Evolutionary conservation across 2,113 vertebrate species (phyloP).

Genomic region (Tragelaphus buxtoni): DNA sequence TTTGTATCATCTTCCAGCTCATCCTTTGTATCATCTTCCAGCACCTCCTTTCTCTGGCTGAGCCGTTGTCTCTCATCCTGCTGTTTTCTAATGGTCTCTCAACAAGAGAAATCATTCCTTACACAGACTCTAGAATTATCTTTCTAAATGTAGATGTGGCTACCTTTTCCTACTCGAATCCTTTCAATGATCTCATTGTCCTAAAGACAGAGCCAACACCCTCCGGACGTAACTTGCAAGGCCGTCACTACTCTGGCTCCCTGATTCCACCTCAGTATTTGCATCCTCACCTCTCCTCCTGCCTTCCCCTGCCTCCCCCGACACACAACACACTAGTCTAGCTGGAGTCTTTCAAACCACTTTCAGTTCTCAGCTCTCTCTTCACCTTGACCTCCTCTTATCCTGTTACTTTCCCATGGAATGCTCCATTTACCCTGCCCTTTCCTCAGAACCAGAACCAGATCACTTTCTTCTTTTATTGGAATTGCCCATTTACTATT

Average conservation of each 20-base stretch:
- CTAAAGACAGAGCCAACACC: background rate
- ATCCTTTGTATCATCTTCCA: background rate
- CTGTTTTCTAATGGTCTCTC: background rate
- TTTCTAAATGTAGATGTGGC: background rate
- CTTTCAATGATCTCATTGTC: background rate
- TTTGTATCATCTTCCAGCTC: background rate
- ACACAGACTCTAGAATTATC: background rate
- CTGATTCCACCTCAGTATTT: background rate
- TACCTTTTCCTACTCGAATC: background rate
- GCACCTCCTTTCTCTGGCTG: background rate
- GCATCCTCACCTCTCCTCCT: background rate
- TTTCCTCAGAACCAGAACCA: background rate
- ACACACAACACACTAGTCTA: background rate
- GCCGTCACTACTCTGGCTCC: background rate
- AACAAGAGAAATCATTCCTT: background rate
- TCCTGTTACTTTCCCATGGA: background rate
- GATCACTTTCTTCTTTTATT: background rate
- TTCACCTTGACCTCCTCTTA: background rate
- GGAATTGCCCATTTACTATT: background rate
- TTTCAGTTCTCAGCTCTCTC: background rate
- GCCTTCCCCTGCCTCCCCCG: background rate
- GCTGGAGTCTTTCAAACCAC: background rate
- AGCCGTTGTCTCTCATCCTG: background rate
- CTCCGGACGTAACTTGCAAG: background rate
- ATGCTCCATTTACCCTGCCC: background rate